Evolutionary conservation across 2,113 vertebrate genomes (phyloP).

Genomic region (Chauna torquata): DNA sequence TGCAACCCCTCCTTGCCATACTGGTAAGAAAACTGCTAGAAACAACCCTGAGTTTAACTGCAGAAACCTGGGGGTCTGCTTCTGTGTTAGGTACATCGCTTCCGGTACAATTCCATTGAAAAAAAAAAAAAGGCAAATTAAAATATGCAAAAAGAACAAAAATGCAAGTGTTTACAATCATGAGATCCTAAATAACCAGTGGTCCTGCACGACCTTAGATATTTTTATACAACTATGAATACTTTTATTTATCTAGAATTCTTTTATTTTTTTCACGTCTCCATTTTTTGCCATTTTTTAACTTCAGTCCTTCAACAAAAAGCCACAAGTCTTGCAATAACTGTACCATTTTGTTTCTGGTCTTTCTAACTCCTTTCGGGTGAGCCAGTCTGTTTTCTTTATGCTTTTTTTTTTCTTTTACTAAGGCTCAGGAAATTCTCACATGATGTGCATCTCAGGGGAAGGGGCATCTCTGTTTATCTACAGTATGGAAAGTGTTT

Average conservation of each 20-base stretch:
- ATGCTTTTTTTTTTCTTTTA: neutral
- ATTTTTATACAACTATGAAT: neutral
- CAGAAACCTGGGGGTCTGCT: neutral
- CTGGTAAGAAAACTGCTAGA: neutral
- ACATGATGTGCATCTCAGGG: neutral
- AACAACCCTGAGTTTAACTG: neutral
- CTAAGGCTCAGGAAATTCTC: slow-evolving; percentile 17
- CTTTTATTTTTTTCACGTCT: neutral
- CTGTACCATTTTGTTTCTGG: neutral
- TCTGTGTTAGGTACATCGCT: neutral
- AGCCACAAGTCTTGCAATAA: neutral
- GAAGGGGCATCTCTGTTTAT: slow-evolving; percentile 52
- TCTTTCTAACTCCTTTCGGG: neutral
- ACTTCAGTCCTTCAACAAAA: neutral
- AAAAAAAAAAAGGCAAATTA: neutral
- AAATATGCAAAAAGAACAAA: neutral
- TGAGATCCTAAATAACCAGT: neutral
- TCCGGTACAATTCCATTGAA: neutral
- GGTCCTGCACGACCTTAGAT: neutral
- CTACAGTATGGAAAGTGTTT: slow-evolving; percentile 30
- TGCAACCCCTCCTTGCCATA: rapidly evolving
- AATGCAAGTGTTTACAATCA: neutral
- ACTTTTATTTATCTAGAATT: neutral
- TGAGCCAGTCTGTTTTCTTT: neutral
- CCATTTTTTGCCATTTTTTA: neutral